Evolutionary conservation across 37 sponge, comb jelly and placozoan species (phyloP).

Genomic region (Ianthella basta): DNA sequence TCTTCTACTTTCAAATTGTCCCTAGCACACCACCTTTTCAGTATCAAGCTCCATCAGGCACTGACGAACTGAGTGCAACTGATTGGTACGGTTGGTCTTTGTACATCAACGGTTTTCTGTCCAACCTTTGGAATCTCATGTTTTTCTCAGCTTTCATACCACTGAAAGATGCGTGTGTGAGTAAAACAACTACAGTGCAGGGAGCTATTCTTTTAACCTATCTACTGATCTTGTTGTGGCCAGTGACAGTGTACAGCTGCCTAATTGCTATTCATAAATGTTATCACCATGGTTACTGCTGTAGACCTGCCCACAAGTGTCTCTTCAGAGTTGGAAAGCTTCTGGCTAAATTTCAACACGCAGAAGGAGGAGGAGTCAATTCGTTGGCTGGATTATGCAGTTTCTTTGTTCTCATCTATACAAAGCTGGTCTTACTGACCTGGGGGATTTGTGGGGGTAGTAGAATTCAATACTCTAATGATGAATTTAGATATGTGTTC

Average conservation of each 20-base stretch:
- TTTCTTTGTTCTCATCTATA: not conserved
- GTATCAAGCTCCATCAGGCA: not conserved
- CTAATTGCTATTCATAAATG: not conserved
- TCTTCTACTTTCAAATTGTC: conserved; percentile 16
- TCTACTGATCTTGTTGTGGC: not conserved
- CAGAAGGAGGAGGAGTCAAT: too few species aligned
- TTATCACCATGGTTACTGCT: not conserved
- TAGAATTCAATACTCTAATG: not conserved
- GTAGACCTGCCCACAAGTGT: not conserved
- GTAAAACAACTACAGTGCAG: not conserved
- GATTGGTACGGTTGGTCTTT: not conserved
- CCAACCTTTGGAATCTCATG: conserved; percentile 6
- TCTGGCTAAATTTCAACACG: too few species aligned
- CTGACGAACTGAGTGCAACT: too few species aligned
- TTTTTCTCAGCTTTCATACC: not conserved
- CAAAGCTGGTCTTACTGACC: not conserved
- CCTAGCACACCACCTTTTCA: not conserved
- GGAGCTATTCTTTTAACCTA: not conserved
- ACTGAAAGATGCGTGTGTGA: not conserved
- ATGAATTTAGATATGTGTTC: not conserved
- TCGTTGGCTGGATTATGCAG: not conserved
- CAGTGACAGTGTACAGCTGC: not conserved
- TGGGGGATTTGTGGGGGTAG: not conserved
- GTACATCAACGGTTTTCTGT: not conserved
- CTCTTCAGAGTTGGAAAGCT: too few species aligned